Evolutionary conservation across 2,797 vertebrate species (phyloP), one percentile per base, ranked within the genome.

Genomic region (Oryzias sinensis): DNA sequence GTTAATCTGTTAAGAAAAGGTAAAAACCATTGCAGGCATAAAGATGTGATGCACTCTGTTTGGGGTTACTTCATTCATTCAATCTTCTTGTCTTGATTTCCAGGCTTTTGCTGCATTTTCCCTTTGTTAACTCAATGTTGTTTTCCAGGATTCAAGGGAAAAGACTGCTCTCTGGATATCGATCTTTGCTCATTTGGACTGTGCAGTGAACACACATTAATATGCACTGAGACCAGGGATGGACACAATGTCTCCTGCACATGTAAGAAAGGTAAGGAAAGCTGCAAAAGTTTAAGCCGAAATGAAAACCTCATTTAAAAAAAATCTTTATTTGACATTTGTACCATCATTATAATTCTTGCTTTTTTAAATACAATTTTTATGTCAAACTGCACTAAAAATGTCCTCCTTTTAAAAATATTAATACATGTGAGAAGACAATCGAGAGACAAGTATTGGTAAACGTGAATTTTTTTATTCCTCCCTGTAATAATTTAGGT

Each of bases 1-100:
- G 87, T 93, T 89, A 91, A 91, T 91, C 84, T 60, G 65, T 60
- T 54, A 52, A 65, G 79, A 90, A 89, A 83, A 86, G 82, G 49
- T 77, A 80, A 82, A 22, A 88, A 90, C 84, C 66, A 76, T 62
- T 9, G 66, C 20, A 59, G 63, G 59, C 57, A 65, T 81, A 77
- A 85, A 80, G 53, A 69, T 62, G 49, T 67, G 68, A 67, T 42
- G 53, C 13, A 18, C 50, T 44, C 20, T 68, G 72, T 70, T 22
- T 56, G n/a, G 50, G 43, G 22, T 65, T 60, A 47, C 64, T 71
- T 68, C 59, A 44, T 77, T 45, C 69, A 68, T 78, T 61, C 49
- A 56, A 33, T 49, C 42, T 54, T 74, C 60, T 57, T 55, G 49
- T 42, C 47, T 58, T 56, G 20, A 52, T 72, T 72, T 27, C 40